Evolutionary conservation across 2,888 invertebrate species (phyloP).

Genomic region (Euproctis similis): DNA sequence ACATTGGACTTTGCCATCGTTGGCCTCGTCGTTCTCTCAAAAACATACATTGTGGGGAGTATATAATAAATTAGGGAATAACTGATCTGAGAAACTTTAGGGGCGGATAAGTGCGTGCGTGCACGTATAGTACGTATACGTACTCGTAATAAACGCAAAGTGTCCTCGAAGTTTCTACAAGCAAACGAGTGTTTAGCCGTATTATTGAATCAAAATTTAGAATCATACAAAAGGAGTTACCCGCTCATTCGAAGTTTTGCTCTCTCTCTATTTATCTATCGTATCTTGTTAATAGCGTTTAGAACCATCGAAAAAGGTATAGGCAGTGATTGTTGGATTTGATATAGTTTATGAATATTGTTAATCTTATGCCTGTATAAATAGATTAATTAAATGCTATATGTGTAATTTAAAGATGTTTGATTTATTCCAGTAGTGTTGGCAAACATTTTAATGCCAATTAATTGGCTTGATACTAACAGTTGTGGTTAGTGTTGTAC

Average conservation of each 20-base stretch:
- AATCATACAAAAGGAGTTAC: too few species aligned
- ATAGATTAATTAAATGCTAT: slow-evolving; percentile 76
- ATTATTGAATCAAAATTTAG: too few species aligned
- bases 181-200: slow-evolving; percentile 31
- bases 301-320: slow-evolving; percentile 69
- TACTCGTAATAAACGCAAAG: slow-evolving; percentile 3
- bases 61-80: too few species aligned
- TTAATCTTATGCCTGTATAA: slow-evolving; percentile 76
- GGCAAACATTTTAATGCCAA: slow-evolving; percentile 28
- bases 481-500: slow-evolving; percentile 30
- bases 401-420: slow-evolving; percentile 68
- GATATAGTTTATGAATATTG: slow-evolving; percentile 76
- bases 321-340: slow-evolving; percentile 75
- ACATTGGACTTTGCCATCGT: too few species aligned
- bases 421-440: slow-evolving; percentile 64
- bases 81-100: too few species aligned
- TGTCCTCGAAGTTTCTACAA: slow-evolving; percentile 51
- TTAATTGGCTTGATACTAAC: slow-evolving; percentile 47
- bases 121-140: neutral
- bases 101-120: too few species aligned
- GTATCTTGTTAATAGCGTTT: slow-evolving; percentile 63
- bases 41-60: too few species aligned
- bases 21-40: too few species aligned
- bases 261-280: slow-evolving; percentile 35
- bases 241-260: slow-evolving; percentile 63